Base-by-base conservation (phyloP, 2,888 invertebrate genomes). In the Cosmia trapezina region DNA sequence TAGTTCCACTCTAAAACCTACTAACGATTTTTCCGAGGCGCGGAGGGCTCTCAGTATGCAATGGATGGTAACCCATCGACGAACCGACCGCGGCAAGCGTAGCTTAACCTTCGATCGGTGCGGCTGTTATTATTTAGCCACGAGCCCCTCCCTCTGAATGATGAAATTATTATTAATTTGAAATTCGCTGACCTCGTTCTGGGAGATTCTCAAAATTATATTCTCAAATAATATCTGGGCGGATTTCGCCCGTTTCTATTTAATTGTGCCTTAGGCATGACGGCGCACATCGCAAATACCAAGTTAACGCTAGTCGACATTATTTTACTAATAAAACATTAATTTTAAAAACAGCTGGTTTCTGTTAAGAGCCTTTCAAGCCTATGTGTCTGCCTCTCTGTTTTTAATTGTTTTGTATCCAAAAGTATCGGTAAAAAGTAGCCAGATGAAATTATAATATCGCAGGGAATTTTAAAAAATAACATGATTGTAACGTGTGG, bases 111-210 rank as follows among this genome's bases (percentile, higher is more conserved):
- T 5, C 4, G n/a, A 22, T 43, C 11, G 6, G 22, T 22, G 41
- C 22, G 41, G 19, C 33, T 49, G n/a, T 49, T 63, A n/a, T 47
- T 62, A 47, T 33, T 47, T 33, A 14, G 8, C 12, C 9, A 17
- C 22, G 22, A 61, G 22, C 22, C 1, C n/a, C n/a, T n/a, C 37
- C n/a, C 28, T 59, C 14, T 28, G 14, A 28, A 28, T 28, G 11
- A 61, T 43, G 14, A 28, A 41, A 61, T n/a, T n/a, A n/a, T n/a
- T 57, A 59, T 41, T 14, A 57, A 71, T 71, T 57, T 51, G 22
- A 33, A 71, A 59, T 22, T 33, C 33, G 59, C 51, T 33, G 37
- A 51, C 43, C 62, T 54, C 22, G 19, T 54, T 69, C 22, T 22
- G 33, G 19, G 22, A 69, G 14, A 9, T 22, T 14, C 7, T 22